A percentile compares a stretch with the other conserved stretches of the same genome.
phyloP scores from a whole-genome alignment of 2,113 vertebrate genomes.

The Tachuris rubrigastra region DNA sequence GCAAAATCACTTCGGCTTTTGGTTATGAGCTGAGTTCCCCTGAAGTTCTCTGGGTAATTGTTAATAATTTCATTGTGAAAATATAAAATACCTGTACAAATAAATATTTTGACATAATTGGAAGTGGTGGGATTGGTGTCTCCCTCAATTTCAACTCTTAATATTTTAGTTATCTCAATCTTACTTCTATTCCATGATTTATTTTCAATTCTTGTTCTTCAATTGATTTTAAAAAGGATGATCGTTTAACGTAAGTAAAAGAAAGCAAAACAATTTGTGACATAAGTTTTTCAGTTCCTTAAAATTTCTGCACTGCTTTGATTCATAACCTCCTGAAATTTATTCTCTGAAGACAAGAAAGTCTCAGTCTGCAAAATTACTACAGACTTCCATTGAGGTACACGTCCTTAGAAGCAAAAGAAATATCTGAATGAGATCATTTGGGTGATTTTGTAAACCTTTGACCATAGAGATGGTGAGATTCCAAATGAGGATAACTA shows the following conservation, averaged over 20 bases:
- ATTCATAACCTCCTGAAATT: neutral
- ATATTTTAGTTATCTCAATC: neutral
- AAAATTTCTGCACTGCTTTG: neutral
- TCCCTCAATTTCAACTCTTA: neutral
- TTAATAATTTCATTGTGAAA: neutral
- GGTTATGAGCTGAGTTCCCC: fast-evolving
- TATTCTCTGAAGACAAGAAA: neutral
- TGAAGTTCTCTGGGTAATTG: neutral
- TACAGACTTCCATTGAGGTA: neutral
- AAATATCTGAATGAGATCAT: neutral
- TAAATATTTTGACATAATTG: neutral
- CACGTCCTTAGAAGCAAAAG: neutral
- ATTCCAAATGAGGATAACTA: neutral
- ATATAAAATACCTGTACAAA: neutral
- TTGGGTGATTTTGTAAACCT: neutral
- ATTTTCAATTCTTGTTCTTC: neutral
- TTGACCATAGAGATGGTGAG: neutral
- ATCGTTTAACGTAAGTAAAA: neutral
- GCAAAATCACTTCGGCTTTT: neutral
- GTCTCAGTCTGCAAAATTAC: neutral
- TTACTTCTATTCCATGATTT: neutral
- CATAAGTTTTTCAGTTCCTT: neutral
- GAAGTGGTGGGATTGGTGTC: fast-evolving
- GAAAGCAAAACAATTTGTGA: neutral
- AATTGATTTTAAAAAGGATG: neutral